phyloP scores from a whole-genome alignment of 2,113 vertebrate species.

The Neotoma lepida region DNA sequence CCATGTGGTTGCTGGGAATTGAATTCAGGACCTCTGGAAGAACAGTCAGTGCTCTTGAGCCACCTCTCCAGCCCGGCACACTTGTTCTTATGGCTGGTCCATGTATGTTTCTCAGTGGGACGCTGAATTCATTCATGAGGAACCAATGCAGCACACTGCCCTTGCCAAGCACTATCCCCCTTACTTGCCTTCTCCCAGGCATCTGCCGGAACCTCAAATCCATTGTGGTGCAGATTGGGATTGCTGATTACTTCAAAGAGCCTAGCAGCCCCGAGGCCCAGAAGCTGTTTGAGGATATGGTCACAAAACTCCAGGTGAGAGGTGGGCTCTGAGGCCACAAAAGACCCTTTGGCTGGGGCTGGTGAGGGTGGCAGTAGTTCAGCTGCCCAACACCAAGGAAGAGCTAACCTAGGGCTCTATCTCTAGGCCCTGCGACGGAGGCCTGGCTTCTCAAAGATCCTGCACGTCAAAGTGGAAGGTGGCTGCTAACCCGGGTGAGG shows the following conservation, averaged over 20 bases:
- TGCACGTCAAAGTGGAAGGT: conserved; percentile 97
- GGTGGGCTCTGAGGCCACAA: not conserved
- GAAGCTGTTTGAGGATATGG: conserved; percentile 99
- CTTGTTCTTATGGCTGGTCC: not conserved
- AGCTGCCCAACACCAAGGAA: not conserved
- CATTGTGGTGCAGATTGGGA: conserved; percentile 98
- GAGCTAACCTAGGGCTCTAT: conserved; percentile 56
- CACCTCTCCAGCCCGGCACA: not conserved
- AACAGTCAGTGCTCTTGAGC: too few relatives aligned
- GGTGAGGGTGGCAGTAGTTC: not conserved
- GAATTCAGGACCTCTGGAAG: too few relatives aligned
- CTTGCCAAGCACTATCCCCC: fast-evolving
- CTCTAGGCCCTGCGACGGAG: conserved; percentile 95
- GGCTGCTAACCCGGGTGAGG: conserved; percentile 91
- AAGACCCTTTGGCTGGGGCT: not conserved
- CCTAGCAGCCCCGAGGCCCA: conserved; percentile 96
- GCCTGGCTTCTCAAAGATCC: conserved; percentile 98
- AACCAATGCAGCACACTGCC: not conserved
- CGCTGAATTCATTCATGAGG: not conserved
- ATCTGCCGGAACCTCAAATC: conserved; percentile 98
- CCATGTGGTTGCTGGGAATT: too few relatives aligned
- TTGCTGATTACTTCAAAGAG: conserved; percentile 98
- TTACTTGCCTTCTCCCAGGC: conserved; percentile 83
- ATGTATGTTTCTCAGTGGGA: not conserved
- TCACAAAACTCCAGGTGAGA: conserved; percentile 97